phyloP scores from a whole-genome alignment of 2,888 invertebrate genomes.

The Homarus gammarus region DNA sequence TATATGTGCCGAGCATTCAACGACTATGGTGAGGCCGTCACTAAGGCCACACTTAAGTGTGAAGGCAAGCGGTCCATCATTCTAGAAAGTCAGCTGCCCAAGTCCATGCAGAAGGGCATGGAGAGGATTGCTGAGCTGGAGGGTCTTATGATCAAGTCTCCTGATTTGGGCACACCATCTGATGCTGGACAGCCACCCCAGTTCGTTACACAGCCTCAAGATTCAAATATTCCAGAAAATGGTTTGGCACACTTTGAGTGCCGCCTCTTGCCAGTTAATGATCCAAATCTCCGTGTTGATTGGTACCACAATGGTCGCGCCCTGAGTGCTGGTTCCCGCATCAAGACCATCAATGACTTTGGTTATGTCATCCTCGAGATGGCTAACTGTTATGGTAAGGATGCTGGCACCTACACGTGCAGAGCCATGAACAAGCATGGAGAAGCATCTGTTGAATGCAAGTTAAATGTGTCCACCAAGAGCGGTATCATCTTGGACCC shows the following conservation, averaged over 20 bases:
- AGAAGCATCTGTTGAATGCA: slow-evolving; percentile 92
- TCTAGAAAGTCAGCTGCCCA: slow-evolving; percentile 92
- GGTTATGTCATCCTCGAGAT: slow-evolving; percentile 96
- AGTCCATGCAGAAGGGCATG: slow-evolving; percentile 95
- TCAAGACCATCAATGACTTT: slow-evolving; percentile 98
- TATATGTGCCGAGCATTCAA: slow-evolving; percentile 88
- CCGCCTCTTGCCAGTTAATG: slow-evolving; percentile 91
- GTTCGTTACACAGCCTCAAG: slow-evolving; percentile 92
- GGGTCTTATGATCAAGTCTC: slow-evolving; percentile 84
- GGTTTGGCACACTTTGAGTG: slow-evolving; percentile 96
- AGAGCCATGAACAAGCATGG: slow-evolving; percentile 95
- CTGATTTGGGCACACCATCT: slow-evolving; percentile 67
- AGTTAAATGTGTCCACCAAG: slow-evolving; percentile 85
- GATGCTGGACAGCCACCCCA: slow-evolving; percentile 84
- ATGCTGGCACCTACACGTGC: slow-evolving; percentile 94
- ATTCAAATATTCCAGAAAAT: slow-evolving; percentile 91
- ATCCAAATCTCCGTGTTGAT: slow-evolving; percentile 92
- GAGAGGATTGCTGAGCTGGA: slow-evolving; percentile 95
- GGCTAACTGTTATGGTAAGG: slow-evolving; percentile 94
- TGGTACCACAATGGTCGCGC: slow-evolving; percentile 99
- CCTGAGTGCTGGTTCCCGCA: slow-evolving; percentile 92
- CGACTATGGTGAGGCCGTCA: slow-evolving; percentile 92
- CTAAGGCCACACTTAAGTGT: slow-evolving; percentile 78
- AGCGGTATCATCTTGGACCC: slow-evolving; percentile 74
- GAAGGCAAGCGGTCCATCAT: slow-evolving; percentile 90